Base-by-base conservation (phyloP, 2,888 invertebrate species). In the Sphinx pinastri region DNA sequence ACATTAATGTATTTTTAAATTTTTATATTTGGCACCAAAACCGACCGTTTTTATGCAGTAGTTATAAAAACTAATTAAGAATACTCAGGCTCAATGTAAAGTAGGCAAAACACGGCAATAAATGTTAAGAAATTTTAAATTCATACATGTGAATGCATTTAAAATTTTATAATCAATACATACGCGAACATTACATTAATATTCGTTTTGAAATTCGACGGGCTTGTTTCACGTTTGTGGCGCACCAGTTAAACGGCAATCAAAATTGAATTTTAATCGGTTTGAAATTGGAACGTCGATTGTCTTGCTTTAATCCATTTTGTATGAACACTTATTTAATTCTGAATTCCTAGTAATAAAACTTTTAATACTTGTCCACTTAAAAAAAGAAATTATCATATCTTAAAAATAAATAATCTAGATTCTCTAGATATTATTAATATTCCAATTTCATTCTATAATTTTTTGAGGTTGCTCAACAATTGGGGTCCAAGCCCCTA, bases 121-220 rank as follows among this genome's bases (percentile, higher is more conserved):
- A 63, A 25, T 25, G 49, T 49, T 47, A 47, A 6, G 49, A 25
- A 19, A 13, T 25, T 25, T 63, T 7, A 49, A 63, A 63, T 49
- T 49, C 19, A 19, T 25, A 63, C 63, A 63, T 19, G 63, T 63
- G 63, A 19, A 47, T 19, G 49, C 63, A 25, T 47, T 49, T 47
- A 49, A 63, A 63, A 19, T 13, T 11, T 11, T 63, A 63, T 38
- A 38, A 38, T 63, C 49, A 49, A 63, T 71, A 70, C 74, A 73
- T 71, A 68, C 73, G 73, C 71, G 70, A 73, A 73, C 78, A 78
- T 76, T 11, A 73, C 78, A 78, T 76, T 11, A 55, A 54, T 69
- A 54, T 45, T 60, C 55, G 63, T 49, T 63, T 47, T 63, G 63
- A 63, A 63, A 63, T 63, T 63, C 63, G 63, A 49, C 47, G 47